Evolutionary conservation across 2,797 vertebrate genomes (phyloP), one percentile per base, ranked within the genome.

Genomic region (Halcyon badia): DNA sequence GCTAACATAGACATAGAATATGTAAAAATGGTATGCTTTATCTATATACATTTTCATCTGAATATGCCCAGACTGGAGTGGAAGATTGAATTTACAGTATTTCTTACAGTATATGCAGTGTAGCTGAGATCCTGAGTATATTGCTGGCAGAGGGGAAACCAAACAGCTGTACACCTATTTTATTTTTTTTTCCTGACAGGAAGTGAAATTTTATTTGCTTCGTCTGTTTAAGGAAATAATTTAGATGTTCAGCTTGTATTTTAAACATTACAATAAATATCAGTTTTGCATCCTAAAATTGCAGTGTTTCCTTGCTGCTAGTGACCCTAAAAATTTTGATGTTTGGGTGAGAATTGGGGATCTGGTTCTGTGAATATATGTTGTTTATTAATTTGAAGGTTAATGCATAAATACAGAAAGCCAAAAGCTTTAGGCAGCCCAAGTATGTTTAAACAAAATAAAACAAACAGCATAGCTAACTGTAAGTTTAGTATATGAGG

Each of bases 311-410:
- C 22, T 73, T 89, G 21, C 9, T 69, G 26, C 12, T 62, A 58
- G 15, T 58, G 26, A 72, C 21, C 7, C 10, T 72, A 58, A 75
- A 6, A 81, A 54, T 48, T 52, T 61, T 39, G 54, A 26, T 26
- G 3, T 35, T 18, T 71, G 12, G 3, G 4, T 89, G 18, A 48
- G 33, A 89, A 65, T 64, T 26, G 54, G 14, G 9, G 5, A 35
- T 10, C 3, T 31, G 8, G 3, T 79, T 83, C 35, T 0, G 7
- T 60, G 42, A 83, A 84, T 14, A 33, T 2, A 16, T 30, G 5
- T 18, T 82, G 57, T 62, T 93, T 90, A 88, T 70, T 90, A 89
- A 66, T 79, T 84, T 89, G 78, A 92, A 94, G 12, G 19, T 77
- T 94, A 85, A 85, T 79, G 19, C 17, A 80, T 69, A 90, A 75